Evolutionary conservation across 2,113 vertebrate species (phyloP).

Genomic region (Rutilus rutilus): DNA sequence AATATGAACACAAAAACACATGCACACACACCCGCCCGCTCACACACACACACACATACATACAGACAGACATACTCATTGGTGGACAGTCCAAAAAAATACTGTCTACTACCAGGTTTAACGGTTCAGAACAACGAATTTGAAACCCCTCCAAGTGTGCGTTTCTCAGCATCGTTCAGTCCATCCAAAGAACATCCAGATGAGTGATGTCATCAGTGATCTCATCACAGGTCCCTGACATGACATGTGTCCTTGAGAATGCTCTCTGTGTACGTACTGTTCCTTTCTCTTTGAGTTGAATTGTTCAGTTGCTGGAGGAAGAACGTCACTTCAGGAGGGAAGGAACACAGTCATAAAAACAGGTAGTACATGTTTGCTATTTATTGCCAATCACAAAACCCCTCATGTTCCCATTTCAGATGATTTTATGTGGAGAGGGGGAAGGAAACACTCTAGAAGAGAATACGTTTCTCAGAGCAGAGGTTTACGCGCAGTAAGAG

Average conservation of each 20-base stretch:
- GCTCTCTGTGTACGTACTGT: constrained; percentile 17
- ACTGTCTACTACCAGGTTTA: constrained; percentile 49
- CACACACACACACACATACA: constrained; percentile 35
- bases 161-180: not conserved
- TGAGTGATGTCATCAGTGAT: constrained; percentile 1
- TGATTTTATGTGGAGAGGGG: not conserved
- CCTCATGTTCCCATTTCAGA: constrained; percentile 19
- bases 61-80: constrained; percentile 38
- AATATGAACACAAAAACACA: constrained; percentile 51
- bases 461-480: not conserved
- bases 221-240: constrained; percentile 29
- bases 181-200: constrained; percentile 24
- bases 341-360: constrained; percentile 38
- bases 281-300: constrained; percentile 16
- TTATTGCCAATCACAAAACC: constrained; percentile 44
- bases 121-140: constrained; percentile 34
- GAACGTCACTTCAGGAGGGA: constrained; percentile 28
- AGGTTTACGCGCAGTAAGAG: not conserved
- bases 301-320: constrained; percentile 7
- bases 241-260: constrained; percentile 10
- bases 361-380: constrained; percentile 45
- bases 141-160: constrained; percentile 28
- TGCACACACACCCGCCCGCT: constrained; percentile 40
- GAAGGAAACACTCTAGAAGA: not conserved
- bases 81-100: constrained; percentile 57